phyloP scores from a whole-genome alignment of 2,797 vertebrate species.

The Emys orbicularis region DNA sequence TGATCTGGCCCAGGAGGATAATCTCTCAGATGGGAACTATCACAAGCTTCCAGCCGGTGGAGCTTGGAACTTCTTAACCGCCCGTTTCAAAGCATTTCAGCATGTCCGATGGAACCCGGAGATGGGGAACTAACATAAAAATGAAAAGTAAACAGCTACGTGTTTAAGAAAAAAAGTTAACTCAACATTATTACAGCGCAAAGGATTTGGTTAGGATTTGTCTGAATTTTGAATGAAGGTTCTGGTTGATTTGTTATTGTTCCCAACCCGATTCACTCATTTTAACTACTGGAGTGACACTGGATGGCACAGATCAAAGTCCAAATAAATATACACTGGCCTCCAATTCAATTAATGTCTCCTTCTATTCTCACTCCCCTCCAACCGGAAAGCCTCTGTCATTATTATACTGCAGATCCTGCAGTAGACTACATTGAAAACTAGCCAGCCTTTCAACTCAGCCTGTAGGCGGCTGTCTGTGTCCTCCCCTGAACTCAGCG shows the following conservation, averaged over 20 bases:
- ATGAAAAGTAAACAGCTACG: not conserved
- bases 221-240: not conserved
- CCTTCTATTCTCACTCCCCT: constrained; percentile 23
- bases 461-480: not conserved
- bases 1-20: not conserved
- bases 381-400: constrained; percentile 5
- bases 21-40: not conserved
- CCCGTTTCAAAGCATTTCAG: constrained; percentile 20
- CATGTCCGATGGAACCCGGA: not conserved
- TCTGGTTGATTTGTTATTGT: not conserved
- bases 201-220: not conserved
- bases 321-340: not conserved
- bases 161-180: not conserved
- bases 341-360: not conserved
- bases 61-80: not conserved
- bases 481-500: constrained; percentile 52
- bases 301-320: not conserved
- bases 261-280: not conserved
- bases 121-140: not conserved
- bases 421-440: constrained; percentile 31
- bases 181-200: not conserved
- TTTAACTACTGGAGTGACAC: not conserved
- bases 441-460: constrained; percentile 36
- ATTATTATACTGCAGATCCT: constrained; percentile 5
- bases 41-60: not conserved